Evolutionary conservation across 2,797 vertebrate genomes (phyloP).

Genomic region (Malurus leucopterus): DNA sequence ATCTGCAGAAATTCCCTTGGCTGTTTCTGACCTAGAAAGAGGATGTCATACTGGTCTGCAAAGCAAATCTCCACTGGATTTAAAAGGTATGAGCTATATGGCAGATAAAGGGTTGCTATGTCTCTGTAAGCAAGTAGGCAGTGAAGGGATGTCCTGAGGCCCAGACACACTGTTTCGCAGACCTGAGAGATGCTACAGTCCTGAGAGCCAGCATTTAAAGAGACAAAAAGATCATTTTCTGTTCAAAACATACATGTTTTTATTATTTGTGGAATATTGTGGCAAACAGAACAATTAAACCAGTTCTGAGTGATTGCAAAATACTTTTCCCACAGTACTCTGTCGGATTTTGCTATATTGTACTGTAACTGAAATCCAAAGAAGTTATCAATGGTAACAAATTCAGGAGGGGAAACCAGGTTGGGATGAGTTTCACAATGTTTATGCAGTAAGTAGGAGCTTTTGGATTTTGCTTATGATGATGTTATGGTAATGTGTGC

Average conservation of each 20-base stretch:
- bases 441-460: neutral
- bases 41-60: neutral
- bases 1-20: neutral
- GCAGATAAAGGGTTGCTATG: neutral
- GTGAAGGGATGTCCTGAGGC: neutral
- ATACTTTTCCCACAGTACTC: neutral
- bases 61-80: neutral
- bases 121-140: neutral
- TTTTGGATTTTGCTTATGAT: neutral
- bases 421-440: neutral
- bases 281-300: neutral
- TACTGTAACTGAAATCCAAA: neutral
- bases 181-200: neutral
- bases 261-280: neutral
- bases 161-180: neutral
- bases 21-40: neutral
- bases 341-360: neutral
- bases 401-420: neutral
- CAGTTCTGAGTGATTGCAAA: neutral
- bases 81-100: fast-evolving
- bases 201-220: neutral
- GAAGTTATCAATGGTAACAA: neutral
- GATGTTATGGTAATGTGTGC: fast-evolving
- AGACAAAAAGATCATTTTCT: neutral
- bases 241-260: neutral